Conservation (phyloP, 2,888 invertebrate genomes). For the Drosophila emarginata region DNA sequence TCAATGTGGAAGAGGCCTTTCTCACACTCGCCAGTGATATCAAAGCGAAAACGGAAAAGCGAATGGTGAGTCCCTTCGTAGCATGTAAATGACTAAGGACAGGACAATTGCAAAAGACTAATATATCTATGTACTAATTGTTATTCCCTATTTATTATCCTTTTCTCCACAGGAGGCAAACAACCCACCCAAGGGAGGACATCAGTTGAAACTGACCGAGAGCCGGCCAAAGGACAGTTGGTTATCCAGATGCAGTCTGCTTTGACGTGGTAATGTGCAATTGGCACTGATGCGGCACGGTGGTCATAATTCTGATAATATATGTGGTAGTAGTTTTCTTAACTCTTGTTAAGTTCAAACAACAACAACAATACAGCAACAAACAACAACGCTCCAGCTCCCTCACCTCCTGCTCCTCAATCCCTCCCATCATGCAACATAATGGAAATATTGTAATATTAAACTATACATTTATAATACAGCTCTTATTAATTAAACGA, state of each 20-base stretch:
- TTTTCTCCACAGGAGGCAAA: slow-evolving; percentile 89
- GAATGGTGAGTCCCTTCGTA: slow-evolving; percentile 87
- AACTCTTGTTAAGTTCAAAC: slow-evolving; percentile 77
- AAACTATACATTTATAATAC: slow-evolving; percentile 43
- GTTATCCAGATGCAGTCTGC: slow-evolving; percentile 93
- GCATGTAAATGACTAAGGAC: slow-evolving; percentile 15
- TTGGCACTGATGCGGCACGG: slow-evolving; percentile 71
- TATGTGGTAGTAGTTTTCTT: slow-evolving; percentile 80
- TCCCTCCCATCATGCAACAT: slow-evolving; percentile 49
- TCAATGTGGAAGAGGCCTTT: slow-evolving; percentile 99
- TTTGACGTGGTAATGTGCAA: slow-evolving; percentile 87
- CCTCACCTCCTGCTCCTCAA: slow-evolving; percentile 34
- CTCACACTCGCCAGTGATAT: slow-evolving; percentile 98
- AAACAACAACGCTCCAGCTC: slow-evolving; percentile 31
- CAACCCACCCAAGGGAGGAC: slow-evolving; percentile 93
- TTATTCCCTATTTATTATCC: slow-evolving; percentile 1
- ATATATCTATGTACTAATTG: neutral
- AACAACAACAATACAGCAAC: slow-evolving; percentile 39
- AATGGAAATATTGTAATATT: slow-evolving; percentile 58
- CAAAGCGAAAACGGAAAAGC: slow-evolving; percentile 98
- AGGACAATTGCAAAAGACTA: slow-evolving; percentile 7
- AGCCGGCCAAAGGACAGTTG: slow-evolving; percentile 92
- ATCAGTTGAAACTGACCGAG: slow-evolving; percentile 90
- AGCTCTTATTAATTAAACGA: slow-evolving; percentile 58
- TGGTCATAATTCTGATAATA: slow-evolving; percentile 71